Base-by-base conservation (phyloP, 2,888 invertebrate genomes). In the Drosophila phalerata region DNA sequence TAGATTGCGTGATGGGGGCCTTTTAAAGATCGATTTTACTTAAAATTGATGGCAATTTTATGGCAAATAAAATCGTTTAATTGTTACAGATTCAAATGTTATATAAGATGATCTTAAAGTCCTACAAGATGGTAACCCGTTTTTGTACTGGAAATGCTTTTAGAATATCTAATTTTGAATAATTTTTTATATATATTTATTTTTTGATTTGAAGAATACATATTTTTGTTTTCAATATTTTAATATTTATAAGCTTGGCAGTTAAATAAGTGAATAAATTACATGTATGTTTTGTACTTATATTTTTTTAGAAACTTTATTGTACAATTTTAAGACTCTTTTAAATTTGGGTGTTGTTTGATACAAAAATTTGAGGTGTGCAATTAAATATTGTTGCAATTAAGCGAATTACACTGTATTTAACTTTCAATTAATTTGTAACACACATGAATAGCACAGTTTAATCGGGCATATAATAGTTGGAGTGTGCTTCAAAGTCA, bases 1-100 rank as follows among this genome's bases (percentile, higher is more conserved):
- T 17, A 8, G 47, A 69, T 68, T 55, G 60, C 79, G 60, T 62
- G 66, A 57, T 53, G 49, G 37, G 38, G 40, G 53, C 9, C n/a
- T 53, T 61, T 70, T 37, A 42, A 53, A 53, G 49, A 53, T 42
- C 19, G 48, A 70, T 55, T 69, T 49, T 13, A 17, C 11, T 28
- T 40, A 0, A 11, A 19, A 47, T 43, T 42, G 42, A 47, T 32
- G 22, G 25, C 60, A 60, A 66, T 56, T 57, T 57, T 15, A 13
- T 19, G 40, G 32, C 34, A 49, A 56, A 45, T 40, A 34, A 10
- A 42, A 28, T 51, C n/a, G 34, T 25, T 53, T 10, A 49, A 49
- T 17, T 28, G 17, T n/a, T 38, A 38, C 45, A n/a, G 11, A 15
- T 19, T n/a, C 11, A 38, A 40, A 17, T 32, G n/a, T 40, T 49